Base-by-base conservation (phyloP, 2,888 invertebrate genomes). In the Tetragnatha montana region DNA sequence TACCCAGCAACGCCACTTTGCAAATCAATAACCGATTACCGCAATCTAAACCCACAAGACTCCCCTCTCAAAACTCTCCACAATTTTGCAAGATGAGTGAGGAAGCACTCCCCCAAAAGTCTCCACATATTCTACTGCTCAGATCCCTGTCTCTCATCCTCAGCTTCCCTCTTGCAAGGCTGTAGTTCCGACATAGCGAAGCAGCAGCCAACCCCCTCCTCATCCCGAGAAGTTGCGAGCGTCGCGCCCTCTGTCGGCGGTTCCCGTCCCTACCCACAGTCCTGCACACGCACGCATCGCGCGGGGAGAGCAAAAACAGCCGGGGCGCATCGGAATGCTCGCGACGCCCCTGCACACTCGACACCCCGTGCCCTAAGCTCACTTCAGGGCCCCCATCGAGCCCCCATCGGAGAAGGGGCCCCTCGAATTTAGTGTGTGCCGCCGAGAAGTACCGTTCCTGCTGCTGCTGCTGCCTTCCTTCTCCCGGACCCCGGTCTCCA, bases 271-370 rank as follows among this genome's bases (percentile, higher is more conserved):
- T 68, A 86, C 50, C 68, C 51, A 78, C 71, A 51, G 60, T 21
- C 19, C 76, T 21, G 76, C 49, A 50, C 78, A 69, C 49, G 47
- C 75, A 68, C 47, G 75, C 76, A 47, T 49, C 19, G 19, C 74
- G 74, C 22, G 83, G 47, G 76, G 76, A 68, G 70, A 51, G 69
- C 80, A n/a, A 70, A 49, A 14, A 35, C n/a, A 14, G 22, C 70
- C 10, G 70, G 70, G 68, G 17, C 49, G 83, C 76, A 84, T 84
- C 76, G 83, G 83, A 76, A 84, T 84, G 83, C 49, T 47, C 19
- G 12, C 51, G 12, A n/a, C 51, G 12, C 21, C 35, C 75, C 75
- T n/a, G 75, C 69, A 47, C 21, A 84, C 60, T 47, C 14, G 75
- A 14, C 49, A 17, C 21, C 50, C 76, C 50, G 50, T 76, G n/a